Percentiles rank a stretch among this genome's conserved stretches.
These are phyloP conservation scores for Origma solitaria DNA, from an alignment of 2,113 vertebrate species.

Conservation along the genomic window DNA sequence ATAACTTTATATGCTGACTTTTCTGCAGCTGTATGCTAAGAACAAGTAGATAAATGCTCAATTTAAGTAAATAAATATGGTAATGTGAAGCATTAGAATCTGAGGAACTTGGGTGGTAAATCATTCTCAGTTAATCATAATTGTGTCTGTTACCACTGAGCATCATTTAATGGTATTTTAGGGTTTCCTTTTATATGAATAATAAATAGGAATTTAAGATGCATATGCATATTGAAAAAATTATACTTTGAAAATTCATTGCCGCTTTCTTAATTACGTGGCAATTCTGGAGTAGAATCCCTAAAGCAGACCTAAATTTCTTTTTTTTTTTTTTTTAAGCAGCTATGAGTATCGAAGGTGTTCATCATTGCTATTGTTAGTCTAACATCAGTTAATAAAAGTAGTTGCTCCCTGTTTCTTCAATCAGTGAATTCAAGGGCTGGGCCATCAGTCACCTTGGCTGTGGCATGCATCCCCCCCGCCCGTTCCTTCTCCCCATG, in stretches of 20 bases:
- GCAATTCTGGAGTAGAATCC: background rate
- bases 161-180: background rate
- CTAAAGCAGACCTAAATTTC: background rate
- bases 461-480: background rate
- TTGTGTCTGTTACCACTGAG: background rate
- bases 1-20: background rate
- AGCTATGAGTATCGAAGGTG: background rate
- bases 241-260: background rate
- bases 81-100: background rate
- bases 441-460: accelerated
- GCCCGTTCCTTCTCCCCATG: background rate
- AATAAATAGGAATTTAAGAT: background rate
- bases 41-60: background rate
- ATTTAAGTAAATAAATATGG: slow-evolving; percentile 20
- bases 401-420: background rate
- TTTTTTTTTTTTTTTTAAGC: background rate
- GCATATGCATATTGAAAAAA: background rate
- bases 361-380: background rate
- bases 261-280: background rate
- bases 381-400: background rate
- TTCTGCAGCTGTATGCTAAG: background rate
- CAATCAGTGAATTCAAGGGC: background rate
- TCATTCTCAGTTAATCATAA: background rate
- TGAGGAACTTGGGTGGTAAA: background rate
- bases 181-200: background rate